Base-by-base conservation (phyloP, 2,797 vertebrate genomes). In the Manis crassicaudata region DNA sequence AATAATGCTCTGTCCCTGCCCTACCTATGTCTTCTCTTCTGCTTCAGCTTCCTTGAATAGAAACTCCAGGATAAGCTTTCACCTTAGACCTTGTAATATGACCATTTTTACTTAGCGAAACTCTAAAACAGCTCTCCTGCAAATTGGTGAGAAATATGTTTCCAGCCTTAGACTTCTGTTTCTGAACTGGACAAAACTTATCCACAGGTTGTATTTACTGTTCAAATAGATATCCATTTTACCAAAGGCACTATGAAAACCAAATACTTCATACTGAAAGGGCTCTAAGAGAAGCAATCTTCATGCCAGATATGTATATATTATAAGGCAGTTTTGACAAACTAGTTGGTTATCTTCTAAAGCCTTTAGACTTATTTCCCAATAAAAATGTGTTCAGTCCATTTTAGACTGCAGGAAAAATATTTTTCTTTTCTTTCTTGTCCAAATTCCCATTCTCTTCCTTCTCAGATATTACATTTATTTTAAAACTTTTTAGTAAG, bases 191-290 rank as follows among this genome's bases (percentile, higher is more conserved):
- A 43, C 46, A 90, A 93, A 86, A 76, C 86, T 72, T 91, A 89
- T 67, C 54, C 29, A 62, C 21, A 62, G 2, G 90, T 90, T 16
- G 25, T 58, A 73, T 88, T 62, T 90, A 9, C 35, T 65, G 68
- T 0, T 76, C 77, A 94, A 95, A 82, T 11, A 88, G 73, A 60
- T 70, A 80, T 35, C 29, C 50, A 2, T 86, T 90, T 89, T 56
- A 75, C 35, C 46, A 63, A 20, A 60, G 65, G 37, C 54, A 58
- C 14, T 58, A 58, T 29, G 77, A 82, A n/a, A 70, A 81, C 77
- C 56, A 88, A 88, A 94, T 85, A 72, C 7, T 88, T 87, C 37
- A 62, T 56, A 79, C 40, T 63, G 17, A 95, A 94, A 93, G 29
- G 7, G 46, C 23, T 68, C 29, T 14, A 12, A 85, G 35, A 81